Evolutionary conservation across 2,888 invertebrate genomes (phyloP), one percentile per base, ranked within the genome.

Genomic region (Allygus modestus): DNA sequence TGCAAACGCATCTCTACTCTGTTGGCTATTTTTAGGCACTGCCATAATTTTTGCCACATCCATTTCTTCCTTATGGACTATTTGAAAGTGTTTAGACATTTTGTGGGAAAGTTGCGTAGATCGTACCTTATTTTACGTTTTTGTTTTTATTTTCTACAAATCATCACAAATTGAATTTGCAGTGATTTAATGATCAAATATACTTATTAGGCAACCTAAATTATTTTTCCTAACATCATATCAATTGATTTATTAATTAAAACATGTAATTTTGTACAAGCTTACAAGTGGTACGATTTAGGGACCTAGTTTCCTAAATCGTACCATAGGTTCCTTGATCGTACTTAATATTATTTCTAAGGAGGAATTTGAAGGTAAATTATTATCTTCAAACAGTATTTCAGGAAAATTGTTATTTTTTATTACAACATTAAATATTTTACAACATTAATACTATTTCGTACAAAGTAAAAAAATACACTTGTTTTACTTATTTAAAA

Each of bases 211-310:
- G 33, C 11, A 2, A 33, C 73, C 11, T 7, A 12, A 4, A 11
- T 11, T 73, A 73, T 73, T 73, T 73, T 73, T 73, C 15, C 4
- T 37, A 33, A 33, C 17, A 31, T 26, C 4, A 33, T 33, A 20
- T 20, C 1, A n/a, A 33, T 73, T 73, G 28, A 2, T 28, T 2
- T 73, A 31, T 9, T 31, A 9, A 7, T 5, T 73, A 17, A 33
- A 73, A 73, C 11, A 41, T n/a, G 1, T 5, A 12, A 12, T 33
- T 73, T 73, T 33, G 33, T 33, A 1, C 1, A 33, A 28, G 33
- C 5, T 33, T 73, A 33, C 73, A 73, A 73, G 73, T 33, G 73
- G 73, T 73, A 73, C 73, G 37, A 73, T 73, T 33, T 73, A 37
- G 73, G 73, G 7, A 73, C 11, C 73, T 33, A 73, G 73, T 73